These are phyloP conservation scores for Cryptomyrus ogoouensis DNA, from an alignment of 2,113 vertebrate species.

Conservation along the genomic window DNA sequence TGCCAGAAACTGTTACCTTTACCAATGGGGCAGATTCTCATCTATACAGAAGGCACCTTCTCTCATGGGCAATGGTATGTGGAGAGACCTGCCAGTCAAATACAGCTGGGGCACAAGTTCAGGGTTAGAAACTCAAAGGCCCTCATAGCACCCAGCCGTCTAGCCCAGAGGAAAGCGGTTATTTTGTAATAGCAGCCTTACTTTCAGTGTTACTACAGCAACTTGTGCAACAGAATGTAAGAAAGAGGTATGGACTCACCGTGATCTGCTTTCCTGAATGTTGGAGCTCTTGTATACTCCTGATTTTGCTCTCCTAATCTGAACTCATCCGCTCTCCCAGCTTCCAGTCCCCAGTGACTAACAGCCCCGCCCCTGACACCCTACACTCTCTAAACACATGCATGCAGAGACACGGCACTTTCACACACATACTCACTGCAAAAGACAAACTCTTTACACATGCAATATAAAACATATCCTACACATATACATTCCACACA, in stretches of 20 bases:
- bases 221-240: conserved; percentile 17
- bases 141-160: background rate
- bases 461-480: background rate
- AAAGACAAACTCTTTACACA: background rate
- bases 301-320: conserved; percentile 41
- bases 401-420: background rate
- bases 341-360: conserved; percentile 32
- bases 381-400: conserved; percentile 39
- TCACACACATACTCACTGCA: conserved; percentile 12
- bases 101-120: background rate
- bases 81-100: background rate
- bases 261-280: conserved; percentile 29
- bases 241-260: conserved; percentile 41
- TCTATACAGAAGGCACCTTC: background rate
- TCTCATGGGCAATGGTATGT: background rate
- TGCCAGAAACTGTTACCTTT: background rate
- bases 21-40: background rate
- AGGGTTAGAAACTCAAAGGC: background rate
- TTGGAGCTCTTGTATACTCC: conserved; percentile 36
- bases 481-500: background rate
- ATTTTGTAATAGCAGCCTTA: background rate
- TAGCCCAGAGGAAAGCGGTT: background rate
- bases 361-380: conserved; percentile 41
- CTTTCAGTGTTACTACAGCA: background rate
- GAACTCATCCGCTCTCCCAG: conserved; percentile 33